Evolutionary conservation across 2,888 invertebrate genomes (phyloP).

Genomic region (Platycnemis pennipes): DNA sequence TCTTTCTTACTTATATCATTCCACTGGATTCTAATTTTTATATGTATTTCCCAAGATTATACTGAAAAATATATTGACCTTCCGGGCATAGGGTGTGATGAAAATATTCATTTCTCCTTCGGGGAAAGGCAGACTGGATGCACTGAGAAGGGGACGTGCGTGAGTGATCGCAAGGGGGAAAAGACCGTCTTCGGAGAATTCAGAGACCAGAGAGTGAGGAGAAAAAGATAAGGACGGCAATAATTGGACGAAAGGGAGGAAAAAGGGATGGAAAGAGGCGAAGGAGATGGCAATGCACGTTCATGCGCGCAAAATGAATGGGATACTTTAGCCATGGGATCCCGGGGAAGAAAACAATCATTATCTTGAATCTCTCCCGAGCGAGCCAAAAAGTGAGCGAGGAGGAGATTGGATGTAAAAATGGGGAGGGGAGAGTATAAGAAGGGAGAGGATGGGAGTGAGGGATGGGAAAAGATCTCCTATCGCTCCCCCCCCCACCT

Average conservation of each 20-base stretch:
- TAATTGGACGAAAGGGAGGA: background rate
- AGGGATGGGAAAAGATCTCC: background rate
- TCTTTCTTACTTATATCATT: too few relatives aligned
- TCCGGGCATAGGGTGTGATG: too few relatives aligned
- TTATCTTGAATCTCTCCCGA: conserved; percentile 13
- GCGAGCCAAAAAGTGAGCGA: conserved; percentile 36
- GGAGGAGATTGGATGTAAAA: too few relatives aligned
- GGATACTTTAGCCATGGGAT: background rate
- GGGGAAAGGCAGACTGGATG: background rate
- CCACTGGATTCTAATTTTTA: too few relatives aligned
- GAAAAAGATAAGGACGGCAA: background rate
- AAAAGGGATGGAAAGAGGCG: background rate
- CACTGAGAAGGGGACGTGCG: background rate
- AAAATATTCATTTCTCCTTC: too few relatives aligned
- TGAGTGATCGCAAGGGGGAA: background rate
- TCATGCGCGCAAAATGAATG: too few relatives aligned
- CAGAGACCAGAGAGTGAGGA: background rate
- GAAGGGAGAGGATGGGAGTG: background rate
- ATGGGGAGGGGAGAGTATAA: background rate
- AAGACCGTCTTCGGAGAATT: too few relatives aligned
- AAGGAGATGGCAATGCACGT: background rate
- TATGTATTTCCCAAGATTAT: too few relatives aligned
- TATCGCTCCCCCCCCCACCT: background rate
- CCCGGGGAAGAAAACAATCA: background rate
- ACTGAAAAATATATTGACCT: too few relatives aligned